These are phyloP conservation scores for Hozukius guyotensis DNA, from an alignment of 2,797 vertebrate species.

Conservation along the genomic window DNA sequence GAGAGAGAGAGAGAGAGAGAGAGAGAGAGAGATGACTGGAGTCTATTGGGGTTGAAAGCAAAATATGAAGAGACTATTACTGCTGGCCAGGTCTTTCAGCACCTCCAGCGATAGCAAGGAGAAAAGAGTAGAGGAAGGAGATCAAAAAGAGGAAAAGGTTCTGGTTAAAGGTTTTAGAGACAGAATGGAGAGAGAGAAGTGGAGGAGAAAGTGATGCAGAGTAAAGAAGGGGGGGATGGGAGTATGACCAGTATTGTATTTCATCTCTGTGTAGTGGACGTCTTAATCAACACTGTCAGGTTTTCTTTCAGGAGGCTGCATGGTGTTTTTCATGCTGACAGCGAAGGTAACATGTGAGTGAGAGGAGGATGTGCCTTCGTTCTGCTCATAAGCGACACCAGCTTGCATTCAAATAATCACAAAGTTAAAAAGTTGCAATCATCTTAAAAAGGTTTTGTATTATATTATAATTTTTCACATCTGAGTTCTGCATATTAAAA, in stretches of 20 bases:
- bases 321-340: slow-evolving; percentile 71
- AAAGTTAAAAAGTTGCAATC: background rate
- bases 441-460: background rate
- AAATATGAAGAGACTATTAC: slow-evolving; percentile 64
- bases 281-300: slow-evolving; percentile 88
- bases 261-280: slow-evolving; percentile 90
- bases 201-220: slow-evolving; percentile 44
- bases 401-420: background rate
- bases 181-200: background rate
- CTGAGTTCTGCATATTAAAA: background rate
- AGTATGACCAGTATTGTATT: slow-evolving; percentile 77
- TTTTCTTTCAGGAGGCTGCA: slow-evolving; percentile 76
- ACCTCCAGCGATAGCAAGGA: slow-evolving; percentile 53
- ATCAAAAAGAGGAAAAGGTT: slow-evolving; percentile 52
- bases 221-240: slow-evolving; percentile 12
- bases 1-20: background rate
- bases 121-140: background rate
- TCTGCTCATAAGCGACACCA: slow-evolving; percentile 5
- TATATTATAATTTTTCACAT: background rate
- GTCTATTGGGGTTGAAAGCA: slow-evolving; percentile 55
- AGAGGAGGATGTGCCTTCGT: slow-evolving; percentile 14
- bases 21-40: slow-evolving; percentile 26
- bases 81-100: slow-evolving; percentile 59
- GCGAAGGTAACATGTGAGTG: slow-evolving; percentile 35
- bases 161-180: slow-evolving; percentile 23